A percentile compares a stretch with the other conserved stretches of the same genome.
These are phyloP conservation scores for Miichthys miiuy DNA, from an alignment of 2,797 vertebrate species.

Conservation along the genomic window DNA sequence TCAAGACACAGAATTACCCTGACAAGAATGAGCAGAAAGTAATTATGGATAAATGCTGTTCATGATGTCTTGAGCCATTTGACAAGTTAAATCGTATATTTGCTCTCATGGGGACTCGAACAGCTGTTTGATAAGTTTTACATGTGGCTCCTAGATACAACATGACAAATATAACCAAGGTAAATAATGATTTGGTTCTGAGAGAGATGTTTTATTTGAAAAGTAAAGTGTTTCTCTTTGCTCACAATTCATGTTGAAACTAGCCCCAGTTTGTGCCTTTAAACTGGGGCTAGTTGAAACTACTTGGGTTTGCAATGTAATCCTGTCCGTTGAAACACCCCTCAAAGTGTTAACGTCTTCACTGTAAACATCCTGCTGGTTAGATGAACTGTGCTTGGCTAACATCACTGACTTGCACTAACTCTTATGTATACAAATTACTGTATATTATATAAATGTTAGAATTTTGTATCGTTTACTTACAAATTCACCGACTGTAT, in stretches of 20 bases:
- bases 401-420: constrained; percentile 36
- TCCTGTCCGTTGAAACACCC: constrained; percentile 34
- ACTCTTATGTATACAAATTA: constrained; percentile 11
- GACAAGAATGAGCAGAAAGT: constrained; percentile 63
- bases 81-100: constrained; percentile 62
- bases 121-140: constrained; percentile 48
- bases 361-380: constrained; percentile 23
- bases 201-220: constrained; percentile 20
- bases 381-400: constrained; percentile 23
- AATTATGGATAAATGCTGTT: constrained; percentile 66
- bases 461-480: constrained; percentile 46
- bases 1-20: constrained; percentile 63
- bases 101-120: constrained; percentile 41
- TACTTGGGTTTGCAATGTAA: not conserved
- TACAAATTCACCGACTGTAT: constrained; percentile 27
- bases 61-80: constrained; percentile 55
- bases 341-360: constrained; percentile 38
- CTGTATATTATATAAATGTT: constrained; percentile 16
- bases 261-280: constrained; percentile 6
- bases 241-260: constrained; percentile 9
- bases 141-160: constrained; percentile 31
- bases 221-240: constrained; percentile 25
- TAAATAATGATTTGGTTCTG: constrained; percentile 14
- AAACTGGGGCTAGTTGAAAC: not conserved
- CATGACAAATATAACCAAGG: constrained; percentile 16